These are phyloP conservation scores for Chaetops frenatus DNA, from an alignment of 2,113 vertebrate genomes.

Conservation along the genomic window DNA sequence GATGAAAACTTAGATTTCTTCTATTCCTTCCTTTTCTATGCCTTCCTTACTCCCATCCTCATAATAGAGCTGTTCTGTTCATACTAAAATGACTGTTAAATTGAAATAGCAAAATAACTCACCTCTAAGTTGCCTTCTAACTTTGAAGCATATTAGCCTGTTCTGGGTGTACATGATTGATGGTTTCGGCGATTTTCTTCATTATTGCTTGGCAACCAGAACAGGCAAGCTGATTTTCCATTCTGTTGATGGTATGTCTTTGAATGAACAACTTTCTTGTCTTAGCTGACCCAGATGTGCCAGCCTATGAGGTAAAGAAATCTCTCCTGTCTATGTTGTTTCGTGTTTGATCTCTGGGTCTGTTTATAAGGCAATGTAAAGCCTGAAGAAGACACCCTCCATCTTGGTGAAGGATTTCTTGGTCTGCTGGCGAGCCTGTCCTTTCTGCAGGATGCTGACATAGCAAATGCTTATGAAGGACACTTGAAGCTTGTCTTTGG, in stretches of 20 bases:
- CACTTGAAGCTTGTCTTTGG: not conserved
- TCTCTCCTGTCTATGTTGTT: not conserved
- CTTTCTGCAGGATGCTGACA: not conserved
- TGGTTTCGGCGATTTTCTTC: not conserved
- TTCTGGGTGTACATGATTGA: not conserved
- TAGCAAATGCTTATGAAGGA: not conserved
- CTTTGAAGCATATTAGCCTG: not conserved
- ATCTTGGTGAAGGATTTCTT: not conserved
- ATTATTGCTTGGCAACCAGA: not conserved
- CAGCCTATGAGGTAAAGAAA: not conserved
- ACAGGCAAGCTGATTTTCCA: not conserved
- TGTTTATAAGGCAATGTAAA: not conserved
- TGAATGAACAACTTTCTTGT: not conserved
- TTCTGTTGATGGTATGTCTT: not conserved
- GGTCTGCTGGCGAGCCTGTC: not conserved
- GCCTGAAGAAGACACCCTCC: not conserved
- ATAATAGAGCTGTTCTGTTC: not conserved
- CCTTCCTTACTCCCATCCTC: not conserved
- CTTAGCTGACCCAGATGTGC: not conserved
- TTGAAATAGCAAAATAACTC: conserved; percentile 24
- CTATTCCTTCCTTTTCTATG: not conserved
- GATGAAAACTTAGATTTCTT: not conserved
- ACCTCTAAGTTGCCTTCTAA: not conserved
- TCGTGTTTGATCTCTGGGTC: not conserved
- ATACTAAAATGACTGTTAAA: not conserved